These are phyloP conservation scores for Nemoura dubitans DNA, from an alignment of 2,888 invertebrate species.

Conservation along the genomic window DNA sequence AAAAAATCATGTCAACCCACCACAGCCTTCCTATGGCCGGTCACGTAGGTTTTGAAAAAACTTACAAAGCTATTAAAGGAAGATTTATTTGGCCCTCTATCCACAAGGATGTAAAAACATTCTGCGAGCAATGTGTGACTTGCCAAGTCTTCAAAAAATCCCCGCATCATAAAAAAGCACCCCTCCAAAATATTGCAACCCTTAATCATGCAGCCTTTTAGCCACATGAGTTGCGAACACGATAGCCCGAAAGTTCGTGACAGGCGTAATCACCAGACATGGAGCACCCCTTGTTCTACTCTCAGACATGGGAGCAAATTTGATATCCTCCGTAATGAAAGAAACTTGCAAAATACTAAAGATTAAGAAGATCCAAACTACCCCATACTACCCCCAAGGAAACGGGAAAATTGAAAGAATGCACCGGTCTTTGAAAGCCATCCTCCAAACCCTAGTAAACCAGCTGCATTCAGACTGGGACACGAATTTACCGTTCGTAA, in stretches of 20 bases:
- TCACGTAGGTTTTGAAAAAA: neutral
- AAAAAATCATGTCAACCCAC: neutral
- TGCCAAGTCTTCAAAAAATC: conserved; percentile 26
- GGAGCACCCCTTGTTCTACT: neutral
- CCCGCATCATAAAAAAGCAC: conserved; percentile 15
- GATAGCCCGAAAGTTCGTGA: neutral
- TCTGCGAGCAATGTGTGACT: neutral
- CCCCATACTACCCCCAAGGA: neutral
- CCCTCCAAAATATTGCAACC: conserved; percentile 15
- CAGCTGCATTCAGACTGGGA: too few relatives aligned
- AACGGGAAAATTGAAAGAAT: neutral
- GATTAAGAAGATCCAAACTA: conserved; percentile 17
- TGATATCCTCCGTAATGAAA: conserved; percentile 9
- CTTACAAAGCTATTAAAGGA: neutral
- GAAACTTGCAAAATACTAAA: conserved; percentile 8
- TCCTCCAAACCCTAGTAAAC: too few relatives aligned
- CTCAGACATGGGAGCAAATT: neutral
- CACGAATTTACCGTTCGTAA: too few relatives aligned
- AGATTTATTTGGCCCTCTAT: neutral
- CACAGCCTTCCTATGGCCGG: neutral
- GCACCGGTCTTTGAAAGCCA: too few relatives aligned
- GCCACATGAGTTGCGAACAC: neutral
- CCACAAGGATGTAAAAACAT: conserved; percentile 22
- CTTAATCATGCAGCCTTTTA: too few relatives aligned
- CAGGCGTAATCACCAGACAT: neutral